Evolutionary conservation across 1,140 invertebrate genomes (phyloP).

Genomic region (Liolophura sinensis): DNA sequence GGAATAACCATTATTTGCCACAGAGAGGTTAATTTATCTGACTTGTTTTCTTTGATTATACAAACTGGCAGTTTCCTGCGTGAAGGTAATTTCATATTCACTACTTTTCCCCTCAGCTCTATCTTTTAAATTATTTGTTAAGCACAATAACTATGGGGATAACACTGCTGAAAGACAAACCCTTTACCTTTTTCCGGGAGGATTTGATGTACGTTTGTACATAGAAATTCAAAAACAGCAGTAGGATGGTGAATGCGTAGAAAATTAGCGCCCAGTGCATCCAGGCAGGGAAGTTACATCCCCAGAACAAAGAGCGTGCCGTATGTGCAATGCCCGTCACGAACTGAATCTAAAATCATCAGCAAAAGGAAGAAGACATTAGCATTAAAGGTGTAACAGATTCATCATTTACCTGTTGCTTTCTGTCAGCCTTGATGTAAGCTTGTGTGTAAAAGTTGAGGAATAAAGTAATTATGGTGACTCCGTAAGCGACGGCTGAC

Average conservation of each 20-base stretch:
- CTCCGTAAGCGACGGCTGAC: conserved; percentile 44
- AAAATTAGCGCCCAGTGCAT: conserved; percentile 90
- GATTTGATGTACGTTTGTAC: conserved; percentile 56
- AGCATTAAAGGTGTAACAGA: conserved; percentile 6
- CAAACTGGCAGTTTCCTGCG: too few species aligned
- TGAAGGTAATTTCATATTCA: too few species aligned
- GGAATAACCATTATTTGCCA: too few species aligned
- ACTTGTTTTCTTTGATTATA: too few species aligned
- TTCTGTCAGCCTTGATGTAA: conserved; percentile 30
- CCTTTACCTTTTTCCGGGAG: conserved; percentile 34
- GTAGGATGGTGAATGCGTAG: conserved; percentile 89
- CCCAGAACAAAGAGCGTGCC: conserved; percentile 77
- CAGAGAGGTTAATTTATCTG: too few species aligned
- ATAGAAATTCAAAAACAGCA: conserved; percentile 92
- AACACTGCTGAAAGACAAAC: neutral
- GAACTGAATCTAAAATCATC: conserved; percentile 76
- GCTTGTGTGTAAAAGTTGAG: conserved; percentile 55
- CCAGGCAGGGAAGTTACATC: conserved; percentile 89
- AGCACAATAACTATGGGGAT: neutral
- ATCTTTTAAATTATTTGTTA: too few species aligned
- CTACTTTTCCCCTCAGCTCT: too few species aligned
- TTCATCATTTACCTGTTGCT: neutral
- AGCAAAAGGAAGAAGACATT: conserved; percentile 26
- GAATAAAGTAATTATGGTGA: conserved; percentile 52
- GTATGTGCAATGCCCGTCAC: conserved; percentile 81